Percentiles rank a stretch among this genome's conserved stretches.
phyloP scores from a whole-genome alignment of 2,888 invertebrate genomes.

The Trilocha varians region DNA sequence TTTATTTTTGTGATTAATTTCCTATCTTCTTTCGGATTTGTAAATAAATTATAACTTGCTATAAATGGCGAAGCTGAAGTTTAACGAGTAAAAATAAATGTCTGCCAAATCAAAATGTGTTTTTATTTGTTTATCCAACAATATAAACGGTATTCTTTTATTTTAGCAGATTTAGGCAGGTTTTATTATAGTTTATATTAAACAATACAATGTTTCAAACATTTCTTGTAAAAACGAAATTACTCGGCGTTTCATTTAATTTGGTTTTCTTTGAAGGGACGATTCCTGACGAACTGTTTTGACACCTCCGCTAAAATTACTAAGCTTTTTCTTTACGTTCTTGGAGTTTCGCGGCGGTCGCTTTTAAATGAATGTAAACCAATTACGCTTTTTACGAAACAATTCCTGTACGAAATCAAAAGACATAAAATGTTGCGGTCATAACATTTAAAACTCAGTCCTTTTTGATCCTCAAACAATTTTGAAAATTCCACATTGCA shows the following conservation, averaged over 20 bases:
- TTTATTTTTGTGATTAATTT: conserved; percentile 65
- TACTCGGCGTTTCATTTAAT: conserved; percentile 35
- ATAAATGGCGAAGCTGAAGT: conserved; percentile 64
- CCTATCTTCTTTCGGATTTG: conserved; percentile 62
- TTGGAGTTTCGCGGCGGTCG: conserved; percentile 22
- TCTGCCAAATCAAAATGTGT: conserved; percentile 64
- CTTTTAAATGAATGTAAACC: conserved; percentile 25
- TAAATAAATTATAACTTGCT: conserved; percentile 63
- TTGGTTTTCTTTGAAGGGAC: conserved; percentile 29
- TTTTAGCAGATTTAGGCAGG: no score
- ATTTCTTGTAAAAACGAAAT: conserved; percentile 30
- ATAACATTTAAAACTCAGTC: no score
- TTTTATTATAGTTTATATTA: no score
- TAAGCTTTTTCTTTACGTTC: conserved; percentile 36
- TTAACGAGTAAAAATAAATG: conserved; percentile 71
- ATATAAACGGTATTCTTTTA: background rate
- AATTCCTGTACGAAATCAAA: no score
- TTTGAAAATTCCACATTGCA: background rate
- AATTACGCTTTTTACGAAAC: conserved; percentile 32
- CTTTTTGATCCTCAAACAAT: background rate
- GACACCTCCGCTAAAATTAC: conserved; percentile 38
- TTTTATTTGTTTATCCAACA: conserved; percentile 28
- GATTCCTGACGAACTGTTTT: conserved; percentile 40
- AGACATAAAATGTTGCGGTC: no score
- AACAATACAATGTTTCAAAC: no score